Conservation (phyloP, 37 sponge, comb jelly and placozoan species). For the Tethya wilhelma region DNA sequence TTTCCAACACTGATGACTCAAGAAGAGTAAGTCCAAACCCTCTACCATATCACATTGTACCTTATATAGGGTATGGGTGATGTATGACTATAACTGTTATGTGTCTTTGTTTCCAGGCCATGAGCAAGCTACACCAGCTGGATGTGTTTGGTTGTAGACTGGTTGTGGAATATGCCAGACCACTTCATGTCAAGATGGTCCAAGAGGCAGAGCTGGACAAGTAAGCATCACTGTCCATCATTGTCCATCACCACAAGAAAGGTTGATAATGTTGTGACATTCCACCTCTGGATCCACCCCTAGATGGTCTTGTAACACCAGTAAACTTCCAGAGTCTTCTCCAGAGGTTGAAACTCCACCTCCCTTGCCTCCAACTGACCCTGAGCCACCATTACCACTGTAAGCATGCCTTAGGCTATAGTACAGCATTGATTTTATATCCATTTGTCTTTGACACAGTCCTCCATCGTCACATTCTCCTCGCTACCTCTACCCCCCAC, state of each 20-base stretch:
- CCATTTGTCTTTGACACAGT: constrained; percentile 2
- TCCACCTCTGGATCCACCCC: not conserved
- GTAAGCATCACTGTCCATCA: not conserved
- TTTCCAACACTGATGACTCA: constrained; percentile 33
- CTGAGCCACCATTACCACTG: no score
- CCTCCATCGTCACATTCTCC: not conserved
- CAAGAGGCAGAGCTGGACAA: constrained; percentile 29
- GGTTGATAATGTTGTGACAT: not conserved
- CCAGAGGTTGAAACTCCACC: no score
- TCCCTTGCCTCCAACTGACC: no score
- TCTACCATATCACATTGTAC: no score
- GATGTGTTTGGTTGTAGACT: constrained; percentile 86
- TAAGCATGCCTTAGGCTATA: no score
- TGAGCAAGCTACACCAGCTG: constrained; percentile 92
- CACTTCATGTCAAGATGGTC: not conserved
- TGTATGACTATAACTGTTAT: not conserved
- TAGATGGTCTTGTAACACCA: not conserved
- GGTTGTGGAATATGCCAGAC: constrained; percentile 76
- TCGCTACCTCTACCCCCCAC: constrained; percentile 82
- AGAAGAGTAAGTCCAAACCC: no score
- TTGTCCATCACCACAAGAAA: not conserved
- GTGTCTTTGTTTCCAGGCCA: constrained; percentile 52
- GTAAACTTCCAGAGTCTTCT: no score
- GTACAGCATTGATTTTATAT: no score
- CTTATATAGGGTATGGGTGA: not conserved